Evolutionary conservation across 2,797 vertebrate genomes (phyloP), one percentile per base, ranked within the genome.

Genomic region (Cossypha heuglini): DNA sequence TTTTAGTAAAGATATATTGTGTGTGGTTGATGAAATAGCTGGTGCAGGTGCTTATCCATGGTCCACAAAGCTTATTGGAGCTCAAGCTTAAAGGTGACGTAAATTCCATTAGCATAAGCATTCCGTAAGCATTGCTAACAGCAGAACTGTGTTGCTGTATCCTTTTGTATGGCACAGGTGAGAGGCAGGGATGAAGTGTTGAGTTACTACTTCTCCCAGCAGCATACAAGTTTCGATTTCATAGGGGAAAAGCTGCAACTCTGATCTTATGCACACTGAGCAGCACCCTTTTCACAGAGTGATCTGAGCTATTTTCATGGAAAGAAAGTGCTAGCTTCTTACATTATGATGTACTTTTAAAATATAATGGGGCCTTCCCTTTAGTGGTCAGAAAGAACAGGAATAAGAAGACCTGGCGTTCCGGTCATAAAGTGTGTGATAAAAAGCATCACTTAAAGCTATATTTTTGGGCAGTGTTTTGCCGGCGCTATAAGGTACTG

Each of bases 301-400:
- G 16, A 37, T 48, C 22, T 11, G 17, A 38, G 38, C 10, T 33
- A 13, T 85, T 67, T 72, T 59, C 16, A 24, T 66, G 37, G 49
- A 46, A 48, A 77, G 49, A 46, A 48, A 77, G 20, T 31, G 28
- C 15, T 37, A 14, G 12, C 1, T 4, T 20, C 28, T 77, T 20
- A 4, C 28, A 6, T 46, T 40, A 21, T 19, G 4, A 19, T 68
- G 33, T 52, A 63, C 25, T 75, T 72, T 5, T 11, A 19, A 67
- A 67, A 78, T 45, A 46, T 9, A 63, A 62, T 10, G 13, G 10
- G 7, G 21, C 55, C 14, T 55, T 75, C 11, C 11, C 19, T 18
- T 21, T 22, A 26, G 29, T 0, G 0, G 11, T 33, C 24, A 43
- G 42, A 40, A 59, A 51, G 4, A 48, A 49, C 0, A 78, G 37